Evolutionary conservation across 2,113 vertebrate species (phyloP).

Genomic region (Corapipo altera): DNA sequence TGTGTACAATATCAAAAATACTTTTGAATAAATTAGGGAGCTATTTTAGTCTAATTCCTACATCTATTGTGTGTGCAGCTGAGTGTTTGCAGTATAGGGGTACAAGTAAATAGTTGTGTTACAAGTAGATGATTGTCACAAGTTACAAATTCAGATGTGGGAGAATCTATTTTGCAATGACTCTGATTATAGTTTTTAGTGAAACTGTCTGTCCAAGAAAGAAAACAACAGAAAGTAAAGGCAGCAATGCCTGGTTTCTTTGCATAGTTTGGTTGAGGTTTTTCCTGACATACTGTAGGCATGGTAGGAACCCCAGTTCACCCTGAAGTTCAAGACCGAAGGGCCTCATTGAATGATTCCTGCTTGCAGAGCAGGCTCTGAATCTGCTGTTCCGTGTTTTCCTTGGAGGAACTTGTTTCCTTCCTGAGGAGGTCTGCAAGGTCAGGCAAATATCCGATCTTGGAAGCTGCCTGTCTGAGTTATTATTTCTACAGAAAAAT

Average conservation of each 20-base stretch:
- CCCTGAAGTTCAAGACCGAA: neutral
- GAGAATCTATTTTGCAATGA: neutral
- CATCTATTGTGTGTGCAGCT: neutral
- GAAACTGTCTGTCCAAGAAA: neutral
- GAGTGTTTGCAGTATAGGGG: neutral
- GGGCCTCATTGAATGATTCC: neutral
- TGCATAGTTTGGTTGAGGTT: neutral
- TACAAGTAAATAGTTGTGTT: neutral
- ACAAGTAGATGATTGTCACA: neutral
- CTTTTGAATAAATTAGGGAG: neutral
- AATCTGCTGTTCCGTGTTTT: constrained; percentile 64
- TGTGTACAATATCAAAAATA: neutral
- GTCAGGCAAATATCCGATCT: constrained; percentile 61
- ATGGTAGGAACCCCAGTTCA: neutral
- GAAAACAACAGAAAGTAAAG: neutral
- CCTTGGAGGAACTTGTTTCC: constrained; percentile 62
- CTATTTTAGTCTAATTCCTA: neutral
- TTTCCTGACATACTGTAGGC: neutral
- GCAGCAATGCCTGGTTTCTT: neutral
- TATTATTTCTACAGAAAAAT: constrained; percentile 10
- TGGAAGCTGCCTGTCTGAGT: constrained; percentile 28
- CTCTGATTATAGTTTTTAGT: neutral
- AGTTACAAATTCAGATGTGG: neutral
- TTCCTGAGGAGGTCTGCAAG: constrained; percentile 64
- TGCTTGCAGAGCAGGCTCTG: neutral